Evolutionary conservation across 2,888 invertebrate species (phyloP), one percentile per base, ranked within the genome.

Genomic region (Blastobasis lacticolella): DNA sequence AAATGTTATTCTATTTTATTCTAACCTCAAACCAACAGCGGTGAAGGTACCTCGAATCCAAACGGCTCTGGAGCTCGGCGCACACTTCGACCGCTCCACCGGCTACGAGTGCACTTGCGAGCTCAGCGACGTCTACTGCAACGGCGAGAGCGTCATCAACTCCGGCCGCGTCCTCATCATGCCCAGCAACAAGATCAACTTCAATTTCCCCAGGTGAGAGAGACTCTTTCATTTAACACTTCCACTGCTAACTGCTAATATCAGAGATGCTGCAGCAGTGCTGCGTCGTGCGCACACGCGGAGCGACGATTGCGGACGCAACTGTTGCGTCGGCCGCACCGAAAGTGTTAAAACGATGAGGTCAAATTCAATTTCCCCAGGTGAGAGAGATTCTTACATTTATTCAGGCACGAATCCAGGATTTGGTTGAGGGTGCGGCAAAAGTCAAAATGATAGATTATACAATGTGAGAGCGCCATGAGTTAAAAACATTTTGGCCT

Each of bases 131-230:
- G 65, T 84, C 0, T 42, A 75, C 5, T 84, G 83, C 44, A 71
- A 73, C 50, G 83, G 81, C 0, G 69, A 69, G 49, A 76, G 71
- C 43, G 69, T 70, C 0, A 46, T 75, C 0, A 8, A 61, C 0
- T 56, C 58, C 0, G 79, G 78, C 0, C 50, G 68, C 2, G 63
- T 81, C 23, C 63, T 71, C 10, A 55, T 76, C 10, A 63, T 74
- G 7, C 55, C 66, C 0, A 56, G 57, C 0, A 58, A 67, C 1
- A 76, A 72, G 46, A 58, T 82, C 58, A 77, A 66, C 57, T 72
- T 81, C 42, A 80, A 78, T 51, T 77, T 78, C 48, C 73, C 78
- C 0, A 72, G 72, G 82, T 80, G 51, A 50, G 48, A 7, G 10
- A 37, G 46, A 37, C 10, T 37, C 36, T n/a, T 42, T 5, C 37